Base-by-base conservation (phyloP, 2,888 invertebrate genomes). In the Pyrrhosoma nymphula region DNA sequence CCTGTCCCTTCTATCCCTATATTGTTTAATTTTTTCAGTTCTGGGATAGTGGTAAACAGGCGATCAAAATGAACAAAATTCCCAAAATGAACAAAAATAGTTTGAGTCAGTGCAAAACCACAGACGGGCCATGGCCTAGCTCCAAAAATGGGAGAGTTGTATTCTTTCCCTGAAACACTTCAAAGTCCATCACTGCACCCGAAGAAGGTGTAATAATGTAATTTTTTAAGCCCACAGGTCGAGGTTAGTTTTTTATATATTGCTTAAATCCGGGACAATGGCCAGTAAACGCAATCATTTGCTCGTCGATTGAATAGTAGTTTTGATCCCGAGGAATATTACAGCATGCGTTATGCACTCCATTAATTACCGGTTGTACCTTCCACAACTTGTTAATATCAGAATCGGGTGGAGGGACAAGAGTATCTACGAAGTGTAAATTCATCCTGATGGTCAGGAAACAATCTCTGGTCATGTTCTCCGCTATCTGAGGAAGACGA, bases 231-330 rank as follows among this genome's bases (percentile, higher is more conserved):
- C n/a, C n/a, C n/a, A n/a, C n/a, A n/a, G n/a, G n/a, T n/a, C n/a
- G n/a, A n/a, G n/a, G n/a, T n/a, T n/a, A n/a, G n/a, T n/a, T n/a
- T n/a, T n/a, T n/a, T n/a, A n/a, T n/a, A n/a, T n/a, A n/a, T n/a
- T n/a, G n/a, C n/a, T n/a, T n/a, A n/a, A n/a, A 4, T 88, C 16
- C 4, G 63, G 88, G 35, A 88, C 88, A 30, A 39, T 39, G 88
- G 88, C 30, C 88, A 88, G 88, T 88, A 88, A 88, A 88, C 88
- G 4, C 23, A 88, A 88, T 88, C 88, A 88, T 88, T 88, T 88
- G 88, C 39, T 88, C 6, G 35, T 88, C 88, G 39, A 88, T 30
- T 30, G 88, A 88, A 63, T 63, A 63, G 88, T 35, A 88, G 88
- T 88, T 88, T 23, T 12, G 39, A 88, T 30, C 35, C 39, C 88